Evolutionary conservation across 2,888 invertebrate genomes (phyloP).

Genomic region (Nomada ferruginata): DNA sequence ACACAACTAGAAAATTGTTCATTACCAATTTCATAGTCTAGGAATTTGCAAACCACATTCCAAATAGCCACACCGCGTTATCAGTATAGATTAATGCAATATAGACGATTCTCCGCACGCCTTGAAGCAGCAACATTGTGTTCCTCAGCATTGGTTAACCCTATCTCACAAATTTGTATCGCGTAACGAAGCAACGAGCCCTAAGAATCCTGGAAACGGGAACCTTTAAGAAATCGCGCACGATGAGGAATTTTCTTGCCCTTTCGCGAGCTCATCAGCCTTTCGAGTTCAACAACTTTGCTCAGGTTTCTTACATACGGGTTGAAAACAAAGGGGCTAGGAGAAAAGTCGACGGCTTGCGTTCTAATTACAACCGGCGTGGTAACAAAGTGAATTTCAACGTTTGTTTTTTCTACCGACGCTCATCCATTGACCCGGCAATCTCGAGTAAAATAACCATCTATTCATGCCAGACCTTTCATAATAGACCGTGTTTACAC

Average conservation of each 20-base stretch:
- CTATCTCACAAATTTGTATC: conserved; percentile 8
- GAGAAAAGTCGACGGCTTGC: conserved; percentile 56
- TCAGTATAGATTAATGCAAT: not conserved
- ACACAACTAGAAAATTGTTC: too few species aligned
- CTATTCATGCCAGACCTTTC: not conserved
- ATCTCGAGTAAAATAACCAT: conserved; percentile 43
- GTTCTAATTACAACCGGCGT: conserved; percentile 67
- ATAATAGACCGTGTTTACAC: not conserved
- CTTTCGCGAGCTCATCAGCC: conserved; percentile 42
- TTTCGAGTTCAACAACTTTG: conserved; percentile 53
- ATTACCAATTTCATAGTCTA: too few species aligned
- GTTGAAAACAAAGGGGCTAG: conserved; percentile 50
- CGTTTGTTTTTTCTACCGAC: conserved; percentile 50
- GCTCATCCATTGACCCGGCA: conserved; percentile 39
- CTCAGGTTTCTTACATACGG: conserved; percentile 52
- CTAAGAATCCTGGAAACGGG: conserved; percentile 10
- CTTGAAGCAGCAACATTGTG: not conserved
- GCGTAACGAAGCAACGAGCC: conserved; percentile 23
- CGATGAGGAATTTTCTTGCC: conserved; percentile 43
- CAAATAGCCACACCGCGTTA: not conserved
- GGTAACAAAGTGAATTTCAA: conserved; percentile 65
- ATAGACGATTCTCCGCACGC: not conserved
- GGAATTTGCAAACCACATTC: too few species aligned
- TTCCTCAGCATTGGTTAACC: conserved; percentile 13
- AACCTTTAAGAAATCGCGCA: conserved; percentile 41